These are phyloP conservation scores for Tridacna crocea DNA, from an alignment of 2,888 invertebrate genomes.

Conservation along the genomic window DNA sequence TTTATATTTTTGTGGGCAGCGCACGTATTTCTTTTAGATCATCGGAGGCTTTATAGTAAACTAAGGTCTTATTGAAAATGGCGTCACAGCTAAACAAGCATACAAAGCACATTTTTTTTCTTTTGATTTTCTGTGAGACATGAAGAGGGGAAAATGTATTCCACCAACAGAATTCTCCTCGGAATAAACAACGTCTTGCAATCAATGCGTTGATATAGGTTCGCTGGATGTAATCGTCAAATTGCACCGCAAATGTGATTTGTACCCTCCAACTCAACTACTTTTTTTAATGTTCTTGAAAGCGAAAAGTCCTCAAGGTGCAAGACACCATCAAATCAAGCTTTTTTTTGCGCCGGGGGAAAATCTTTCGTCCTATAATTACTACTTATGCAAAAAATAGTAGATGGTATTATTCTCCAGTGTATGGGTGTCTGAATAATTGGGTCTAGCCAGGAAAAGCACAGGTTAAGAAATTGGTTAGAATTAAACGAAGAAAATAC, in stretches of 20 bases:
- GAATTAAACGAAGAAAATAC: too few species aligned
- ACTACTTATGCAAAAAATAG: too few species aligned
- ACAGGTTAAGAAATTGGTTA: too few species aligned
- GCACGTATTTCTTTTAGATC: not conserved
- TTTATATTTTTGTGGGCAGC: not conserved
- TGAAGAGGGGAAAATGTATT: not conserved
- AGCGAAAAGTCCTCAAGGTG: constrained; percentile 1
- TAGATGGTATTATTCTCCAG: too few species aligned
- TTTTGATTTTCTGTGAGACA: not conserved
- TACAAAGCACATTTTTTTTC: not conserved
- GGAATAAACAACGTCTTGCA: too few species aligned
- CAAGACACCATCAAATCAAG: not conserved
- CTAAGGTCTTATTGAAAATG: not conserved
- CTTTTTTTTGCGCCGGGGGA: not conserved
- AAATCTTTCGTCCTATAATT: not conserved
- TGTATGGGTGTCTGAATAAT: too few species aligned
- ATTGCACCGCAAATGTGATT: not conserved
- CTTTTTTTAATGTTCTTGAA: constrained; percentile 5
- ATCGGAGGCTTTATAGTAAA: not conserved
- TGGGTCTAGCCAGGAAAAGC: too few species aligned
- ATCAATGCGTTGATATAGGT: too few species aligned
- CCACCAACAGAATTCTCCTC: too few species aligned
- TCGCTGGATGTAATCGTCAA: not conserved
- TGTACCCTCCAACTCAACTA: not conserved
- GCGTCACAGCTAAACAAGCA: not conserved